phyloP scores from a whole-genome alignment of 2,113 vertebrate species.

The Opisthocomus hoazin region DNA sequence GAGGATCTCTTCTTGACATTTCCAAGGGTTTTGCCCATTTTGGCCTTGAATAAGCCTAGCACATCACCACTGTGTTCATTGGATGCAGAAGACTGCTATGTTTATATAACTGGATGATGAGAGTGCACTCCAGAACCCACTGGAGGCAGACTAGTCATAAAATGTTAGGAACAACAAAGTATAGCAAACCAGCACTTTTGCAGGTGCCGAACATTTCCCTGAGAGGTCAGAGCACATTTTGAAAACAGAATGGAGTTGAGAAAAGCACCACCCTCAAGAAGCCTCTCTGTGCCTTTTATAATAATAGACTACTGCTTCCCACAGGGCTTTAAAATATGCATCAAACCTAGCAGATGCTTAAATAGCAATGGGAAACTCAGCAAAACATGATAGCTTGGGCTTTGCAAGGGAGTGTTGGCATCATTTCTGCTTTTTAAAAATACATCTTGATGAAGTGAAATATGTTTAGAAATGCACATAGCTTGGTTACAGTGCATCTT shows the following conservation, averaged over 20 bases:
- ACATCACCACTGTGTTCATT: not conserved
- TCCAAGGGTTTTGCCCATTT: not conserved
- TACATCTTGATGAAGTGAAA: not conserved
- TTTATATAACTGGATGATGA: not conserved
- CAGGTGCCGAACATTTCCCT: not conserved
- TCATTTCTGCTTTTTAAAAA: not conserved
- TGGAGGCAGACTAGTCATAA: not conserved
- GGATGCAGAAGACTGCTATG: not conserved
- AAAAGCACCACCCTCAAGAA: not conserved
- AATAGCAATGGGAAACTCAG: not conserved
- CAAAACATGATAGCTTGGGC: not conserved
- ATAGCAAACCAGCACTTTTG: not conserved
- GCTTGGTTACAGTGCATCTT: not conserved
- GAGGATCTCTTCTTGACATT: not conserved
- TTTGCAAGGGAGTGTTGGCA: not conserved
- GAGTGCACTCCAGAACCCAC: not conserved
- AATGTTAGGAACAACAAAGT: rapidly evolving
- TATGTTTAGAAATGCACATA: not conserved
- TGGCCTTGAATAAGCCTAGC: not conserved
- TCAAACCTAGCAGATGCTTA: not conserved
- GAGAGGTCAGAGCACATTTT: not conserved
- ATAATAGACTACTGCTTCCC: not conserved
- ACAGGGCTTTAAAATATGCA: not conserved
- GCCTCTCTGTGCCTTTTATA: not conserved
- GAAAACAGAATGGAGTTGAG: not conserved